A percentile compares a stretch with the other conserved stretches of the same genome.
These are phyloP conservation scores for Euwallacea similis DNA, from an alignment of 1,140 invertebrate genomes.

Conservation along the genomic window DNA sequence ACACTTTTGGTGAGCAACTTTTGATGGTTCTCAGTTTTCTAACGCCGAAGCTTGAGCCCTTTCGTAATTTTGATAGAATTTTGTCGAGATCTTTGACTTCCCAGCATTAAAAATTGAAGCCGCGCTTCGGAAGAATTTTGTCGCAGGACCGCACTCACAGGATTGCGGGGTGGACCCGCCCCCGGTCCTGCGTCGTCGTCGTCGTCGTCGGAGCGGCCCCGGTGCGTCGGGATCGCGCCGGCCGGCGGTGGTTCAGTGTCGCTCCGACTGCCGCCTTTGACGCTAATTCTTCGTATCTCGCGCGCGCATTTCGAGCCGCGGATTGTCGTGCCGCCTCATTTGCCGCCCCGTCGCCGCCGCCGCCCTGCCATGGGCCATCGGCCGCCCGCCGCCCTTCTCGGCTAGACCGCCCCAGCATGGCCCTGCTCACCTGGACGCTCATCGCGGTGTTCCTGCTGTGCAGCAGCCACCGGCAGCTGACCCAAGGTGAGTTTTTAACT, in stretches of 20 bases:
- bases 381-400: constrained; percentile 37
- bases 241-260: constrained; percentile 27
- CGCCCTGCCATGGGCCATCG: constrained; percentile 36
- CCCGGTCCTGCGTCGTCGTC: constrained; percentile 24
- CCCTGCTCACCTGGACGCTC: constrained; percentile 37
- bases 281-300: neutral
- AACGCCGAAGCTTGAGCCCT: no score
- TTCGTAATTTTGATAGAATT: no score
- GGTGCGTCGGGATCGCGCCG: constrained; percentile 33
- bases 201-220: constrained; percentile 17
- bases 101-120: no score
- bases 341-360: constrained; percentile 23
- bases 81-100: no score
- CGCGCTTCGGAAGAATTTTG: no score
- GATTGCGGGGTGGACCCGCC: constrained; percentile 15
- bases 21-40: no score
- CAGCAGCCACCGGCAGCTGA: constrained; percentile 35
- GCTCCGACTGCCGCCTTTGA: constrained; percentile 21
- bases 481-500: constrained; percentile 29
- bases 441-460: constrained; percentile 35
- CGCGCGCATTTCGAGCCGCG: constrained; percentile 18
- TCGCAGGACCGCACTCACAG: constrained; percentile 9
- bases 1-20: no score
- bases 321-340: constrained; percentile 27
- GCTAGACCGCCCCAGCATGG: constrained; percentile 39